Base-by-base conservation (phyloP, 2,888 invertebrate species). In the Diadegma fenestrale region DNA sequence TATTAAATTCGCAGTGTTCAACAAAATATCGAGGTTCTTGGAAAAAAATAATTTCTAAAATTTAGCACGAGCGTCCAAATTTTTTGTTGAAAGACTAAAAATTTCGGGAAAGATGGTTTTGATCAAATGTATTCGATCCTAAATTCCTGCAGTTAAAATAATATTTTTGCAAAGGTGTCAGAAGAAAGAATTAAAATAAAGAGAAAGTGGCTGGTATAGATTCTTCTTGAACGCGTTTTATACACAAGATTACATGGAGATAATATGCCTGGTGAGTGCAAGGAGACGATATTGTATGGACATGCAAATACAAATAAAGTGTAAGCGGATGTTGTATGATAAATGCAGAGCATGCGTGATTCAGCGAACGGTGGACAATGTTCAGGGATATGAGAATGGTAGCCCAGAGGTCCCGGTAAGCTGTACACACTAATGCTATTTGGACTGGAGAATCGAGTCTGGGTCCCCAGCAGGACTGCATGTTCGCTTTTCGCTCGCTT, bases 401-500 rank as follows among this genome's bases (percentile, higher is more conserved):
- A 66, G 45, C 54, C 66, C 78, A 48, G 10, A 66, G 58, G 63
- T 54, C 68, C 58, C 12, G 61, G 43, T 45, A 41, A 37, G 61
- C 61, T 30, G 26, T 45, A 72, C 73, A 61, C 48, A 68, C 73
- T 73, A 73, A 79, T 83, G 82, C 63, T 54, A 85, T 81, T 85
- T 75, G 78, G 51, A 45, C 51, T 51, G 45, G 45, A 48, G 80
- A 73, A 69, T 78, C 75, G 73, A 45, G 72, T 33, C 80, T 26
- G 63, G 73, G 63, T 69, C 68, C 58, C 58, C 68, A 63, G 63
- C 68, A 63, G 63, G 68, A 63, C 43, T 61, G 61, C 72, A 51
- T 82, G 78, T 78, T 73, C 73, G 78, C 69, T 69, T 64, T 54
- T 72, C 73, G 54, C 80, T 80, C 73, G 78, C 63, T 64, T 79